Evolutionary conservation across 1,140 invertebrate genomes (phyloP).

Genomic region (Rhopalosiphum padi): DNA sequence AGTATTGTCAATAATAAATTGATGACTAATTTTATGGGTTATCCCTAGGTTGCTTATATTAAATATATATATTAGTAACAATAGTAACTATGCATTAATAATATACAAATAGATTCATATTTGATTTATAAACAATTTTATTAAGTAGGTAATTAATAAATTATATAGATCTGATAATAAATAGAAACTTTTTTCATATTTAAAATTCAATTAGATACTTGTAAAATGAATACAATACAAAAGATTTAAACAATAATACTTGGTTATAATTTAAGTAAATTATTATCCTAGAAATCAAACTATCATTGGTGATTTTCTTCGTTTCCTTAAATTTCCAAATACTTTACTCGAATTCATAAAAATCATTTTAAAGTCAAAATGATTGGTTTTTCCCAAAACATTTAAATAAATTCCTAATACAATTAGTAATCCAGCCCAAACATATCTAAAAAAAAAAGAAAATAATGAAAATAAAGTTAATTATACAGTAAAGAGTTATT

Average conservation of each 20-base stretch:
- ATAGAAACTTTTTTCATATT: neutral
- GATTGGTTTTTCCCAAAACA: conserved; percentile 77
- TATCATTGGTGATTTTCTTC: conserved; percentile 42
- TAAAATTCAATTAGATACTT: neutral
- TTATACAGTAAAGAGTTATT: neutral
- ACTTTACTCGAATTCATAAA: neutral
- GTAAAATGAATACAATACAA: neutral
- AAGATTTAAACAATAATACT: neutral
- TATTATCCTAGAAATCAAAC: neutral
- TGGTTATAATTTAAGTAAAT: neutral
- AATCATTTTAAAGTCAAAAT: conserved; percentile 13
- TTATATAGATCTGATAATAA: neutral
- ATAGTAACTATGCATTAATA: too few species aligned
- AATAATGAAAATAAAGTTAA: conserved; percentile 58
- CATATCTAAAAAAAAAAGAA: conserved; percentile 73
- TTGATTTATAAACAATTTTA: neutral
- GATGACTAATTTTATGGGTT: too few species aligned
- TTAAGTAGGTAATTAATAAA: neutral
- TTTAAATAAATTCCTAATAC: conserved; percentile 91
- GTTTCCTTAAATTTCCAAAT: conserved; percentile 26
- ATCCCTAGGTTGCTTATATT: too few species aligned
- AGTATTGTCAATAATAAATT: too few species aligned
- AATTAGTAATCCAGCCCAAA: conserved; percentile 88
- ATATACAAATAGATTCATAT: neutral
- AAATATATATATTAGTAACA: too few species aligned